These are phyloP conservation scores for Calliopsis andreniformis DNA, from an alignment of 1,140 invertebrate species.

Conservation along the genomic window DNA sequence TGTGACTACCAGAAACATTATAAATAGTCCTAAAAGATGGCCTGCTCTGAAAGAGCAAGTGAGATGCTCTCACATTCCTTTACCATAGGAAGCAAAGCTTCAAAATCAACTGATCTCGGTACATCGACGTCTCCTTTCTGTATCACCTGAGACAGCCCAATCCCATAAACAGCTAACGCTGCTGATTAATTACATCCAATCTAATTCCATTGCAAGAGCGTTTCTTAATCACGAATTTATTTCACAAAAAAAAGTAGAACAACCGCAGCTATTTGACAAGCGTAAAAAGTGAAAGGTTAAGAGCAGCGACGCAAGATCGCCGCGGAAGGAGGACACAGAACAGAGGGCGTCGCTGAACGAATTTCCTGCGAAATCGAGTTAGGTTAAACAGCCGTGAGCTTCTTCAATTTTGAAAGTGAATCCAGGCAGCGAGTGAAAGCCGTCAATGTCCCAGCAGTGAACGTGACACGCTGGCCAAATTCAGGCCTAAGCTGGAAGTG, in stretches of 20 bases:
- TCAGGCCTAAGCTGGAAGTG: conserved; percentile 58
- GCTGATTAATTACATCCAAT: neutral
- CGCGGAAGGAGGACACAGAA: neutral
- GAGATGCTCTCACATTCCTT: too few species aligned
- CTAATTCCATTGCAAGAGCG: neutral
- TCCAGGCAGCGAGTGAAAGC: conserved; percentile 68
- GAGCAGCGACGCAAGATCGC: neutral
- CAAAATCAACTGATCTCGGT: too few species aligned
- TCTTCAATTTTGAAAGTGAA: conserved; percentile 72
- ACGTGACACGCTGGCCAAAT: conserved; percentile 75
- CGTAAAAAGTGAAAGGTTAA: conserved; percentile 12
- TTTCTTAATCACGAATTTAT: conserved; percentile 28
- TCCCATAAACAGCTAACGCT: neutral
- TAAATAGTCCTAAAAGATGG: too few species aligned
- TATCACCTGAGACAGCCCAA: too few species aligned
- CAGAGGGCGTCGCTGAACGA: neutral
- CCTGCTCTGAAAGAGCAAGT: too few species aligned
- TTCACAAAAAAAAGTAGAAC: neutral
- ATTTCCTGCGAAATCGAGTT: conserved; percentile 34
- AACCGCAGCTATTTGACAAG: neutral
- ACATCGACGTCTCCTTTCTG: too few species aligned
- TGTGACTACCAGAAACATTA: too few species aligned
- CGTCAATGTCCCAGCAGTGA: conserved; percentile 55
- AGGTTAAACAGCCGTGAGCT: conserved; percentile 20
- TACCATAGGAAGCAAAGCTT: too few species aligned